phyloP scores from a whole-genome alignment of 2,113 vertebrate species.

The Thermophis baileyi region DNA sequence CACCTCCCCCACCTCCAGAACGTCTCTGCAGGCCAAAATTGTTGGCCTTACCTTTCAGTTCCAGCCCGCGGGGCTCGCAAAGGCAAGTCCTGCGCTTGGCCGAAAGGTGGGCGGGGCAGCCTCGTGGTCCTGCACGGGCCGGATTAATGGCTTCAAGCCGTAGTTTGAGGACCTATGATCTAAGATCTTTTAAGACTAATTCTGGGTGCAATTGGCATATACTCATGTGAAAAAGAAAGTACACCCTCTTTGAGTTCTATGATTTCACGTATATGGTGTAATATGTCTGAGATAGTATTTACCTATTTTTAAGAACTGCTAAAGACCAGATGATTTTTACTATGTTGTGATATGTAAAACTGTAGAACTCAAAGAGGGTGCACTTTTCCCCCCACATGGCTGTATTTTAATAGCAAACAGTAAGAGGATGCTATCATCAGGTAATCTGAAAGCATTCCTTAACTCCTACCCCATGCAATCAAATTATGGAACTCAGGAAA shows the following conservation, averaged over 20 bases:
- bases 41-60: no score
- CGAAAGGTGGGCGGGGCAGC: no score
- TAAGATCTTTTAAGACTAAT: background rate
- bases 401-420: conserved; percentile 50
- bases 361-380: background rate
- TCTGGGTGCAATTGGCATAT: background rate
- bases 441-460: background rate
- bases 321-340: background rate
- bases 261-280: background rate
- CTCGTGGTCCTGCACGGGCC: no score
- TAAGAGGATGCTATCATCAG: background rate
- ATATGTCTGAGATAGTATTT: background rate
- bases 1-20: no score
- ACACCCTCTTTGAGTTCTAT: background rate
- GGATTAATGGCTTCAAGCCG: no score
- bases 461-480: background rate
- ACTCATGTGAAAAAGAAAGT: background rate
- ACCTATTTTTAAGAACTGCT: background rate
- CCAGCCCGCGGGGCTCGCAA: no score
- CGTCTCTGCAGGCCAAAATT: no score
- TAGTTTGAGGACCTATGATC: no score
- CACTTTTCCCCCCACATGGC: background rate
- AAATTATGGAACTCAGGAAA: background rate
- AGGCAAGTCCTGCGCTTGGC: no score
- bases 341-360: background rate